Conservation (phyloP, 2,888 invertebrate species). For the Xestoiulus laeticollis region DNA sequence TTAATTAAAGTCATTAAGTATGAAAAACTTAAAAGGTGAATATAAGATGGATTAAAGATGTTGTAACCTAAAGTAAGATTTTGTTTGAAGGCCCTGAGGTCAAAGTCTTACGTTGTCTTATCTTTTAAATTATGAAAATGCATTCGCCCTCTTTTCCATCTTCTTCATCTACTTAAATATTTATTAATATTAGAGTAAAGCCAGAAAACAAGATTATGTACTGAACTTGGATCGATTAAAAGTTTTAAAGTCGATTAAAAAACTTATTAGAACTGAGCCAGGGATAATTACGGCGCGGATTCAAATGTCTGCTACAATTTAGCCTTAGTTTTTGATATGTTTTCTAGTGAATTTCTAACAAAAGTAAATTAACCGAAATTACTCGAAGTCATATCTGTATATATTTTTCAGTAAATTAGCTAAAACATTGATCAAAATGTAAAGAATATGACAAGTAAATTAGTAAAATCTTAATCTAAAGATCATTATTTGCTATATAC, state of each 20-base stretch:
- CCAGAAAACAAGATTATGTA: neutral
- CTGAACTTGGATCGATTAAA: neutral
- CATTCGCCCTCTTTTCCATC: neutral
- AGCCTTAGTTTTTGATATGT: too few relatives aligned
- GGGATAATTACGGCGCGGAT: too few relatives aligned
- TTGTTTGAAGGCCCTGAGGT: neutral
- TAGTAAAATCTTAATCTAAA: too few relatives aligned
- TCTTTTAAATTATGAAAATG: conserved; percentile 3
- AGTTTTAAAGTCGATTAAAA: neutral
- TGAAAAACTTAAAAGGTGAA: neutral
- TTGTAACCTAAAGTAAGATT: neutral
- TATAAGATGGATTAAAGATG: neutral
- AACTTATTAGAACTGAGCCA: neutral
- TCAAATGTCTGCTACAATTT: too few relatives aligned
- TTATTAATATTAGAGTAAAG: neutral
- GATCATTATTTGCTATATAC: too few relatives aligned
- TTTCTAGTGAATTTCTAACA: too few relatives aligned
- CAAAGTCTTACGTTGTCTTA: neutral
- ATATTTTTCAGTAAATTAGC: too few relatives aligned
- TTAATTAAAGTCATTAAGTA: neutral
- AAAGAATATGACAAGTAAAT: too few relatives aligned
- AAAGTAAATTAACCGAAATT: too few relatives aligned
- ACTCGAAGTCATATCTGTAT: too few relatives aligned
- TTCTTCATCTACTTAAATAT: neutral
- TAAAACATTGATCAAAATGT: too few relatives aligned